These are phyloP conservation scores for Hipposideros armiger DNA, from an alignment of 2,113 vertebrate species.

Conservation along the genomic window DNA sequence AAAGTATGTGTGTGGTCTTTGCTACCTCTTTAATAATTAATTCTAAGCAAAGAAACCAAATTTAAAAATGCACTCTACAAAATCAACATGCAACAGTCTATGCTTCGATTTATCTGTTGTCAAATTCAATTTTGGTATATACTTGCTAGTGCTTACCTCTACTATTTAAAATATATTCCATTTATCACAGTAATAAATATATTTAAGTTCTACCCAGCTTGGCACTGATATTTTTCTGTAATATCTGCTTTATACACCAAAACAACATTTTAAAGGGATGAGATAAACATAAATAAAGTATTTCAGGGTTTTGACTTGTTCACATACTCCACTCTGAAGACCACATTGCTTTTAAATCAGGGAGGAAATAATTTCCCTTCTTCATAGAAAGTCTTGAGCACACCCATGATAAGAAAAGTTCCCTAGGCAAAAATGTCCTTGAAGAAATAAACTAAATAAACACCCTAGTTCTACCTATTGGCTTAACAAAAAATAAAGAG, in stretches of 20 bases:
- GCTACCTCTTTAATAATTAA: neutral
- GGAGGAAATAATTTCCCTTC: neutral
- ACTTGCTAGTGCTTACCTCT: neutral
- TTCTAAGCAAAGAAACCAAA: neutral
- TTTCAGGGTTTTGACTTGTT: neutral
- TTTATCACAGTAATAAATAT: neutral
- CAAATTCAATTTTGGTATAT: neutral
- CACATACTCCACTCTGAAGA: neutral
- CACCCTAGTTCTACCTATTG: neutral
- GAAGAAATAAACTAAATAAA: conserved; percentile 48
- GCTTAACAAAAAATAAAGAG: neutral
- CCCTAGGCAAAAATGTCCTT: neutral
- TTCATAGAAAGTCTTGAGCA: neutral
- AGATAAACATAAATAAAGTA: neutral
- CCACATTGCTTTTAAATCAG: neutral
- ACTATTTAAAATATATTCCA: conserved; percentile 22
- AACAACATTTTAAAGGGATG: neutral
- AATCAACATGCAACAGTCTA: neutral
- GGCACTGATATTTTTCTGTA: neutral
- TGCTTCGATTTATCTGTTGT: neutral
- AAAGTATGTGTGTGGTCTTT: neutral
- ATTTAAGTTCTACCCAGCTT: neutral
- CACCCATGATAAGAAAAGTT: neutral
- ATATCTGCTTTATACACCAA: neutral
- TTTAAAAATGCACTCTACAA: neutral